Evolutionary conservation across 2,113 vertebrate species (phyloP).

Genomic region (Microtus pennsylvanicus): DNA sequence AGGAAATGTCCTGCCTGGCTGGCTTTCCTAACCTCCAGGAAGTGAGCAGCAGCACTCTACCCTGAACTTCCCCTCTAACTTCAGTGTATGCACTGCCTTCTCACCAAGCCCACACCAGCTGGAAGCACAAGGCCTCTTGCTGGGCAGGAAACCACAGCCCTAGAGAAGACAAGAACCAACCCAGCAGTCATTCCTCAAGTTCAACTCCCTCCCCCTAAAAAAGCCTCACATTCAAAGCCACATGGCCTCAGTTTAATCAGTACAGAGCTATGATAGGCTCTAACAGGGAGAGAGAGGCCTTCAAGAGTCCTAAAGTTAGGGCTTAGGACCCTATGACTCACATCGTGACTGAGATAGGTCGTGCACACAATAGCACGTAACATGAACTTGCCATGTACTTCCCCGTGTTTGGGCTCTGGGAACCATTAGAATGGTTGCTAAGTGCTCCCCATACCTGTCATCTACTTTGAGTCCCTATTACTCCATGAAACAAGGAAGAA

Average conservation of each 20-base stretch:
- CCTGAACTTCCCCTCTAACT: neutral
- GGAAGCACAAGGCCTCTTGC: neutral
- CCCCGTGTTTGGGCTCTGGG: neutral
- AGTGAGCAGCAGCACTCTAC: neutral
- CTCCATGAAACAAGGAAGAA: neutral
- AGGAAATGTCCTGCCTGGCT: neutral
- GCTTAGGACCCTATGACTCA: neutral
- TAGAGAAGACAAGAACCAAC: neutral
- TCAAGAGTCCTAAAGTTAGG: neutral
- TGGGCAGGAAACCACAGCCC: neutral
- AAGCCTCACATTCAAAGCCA: neutral
- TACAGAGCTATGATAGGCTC: neutral
- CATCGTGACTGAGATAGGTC: neutral
- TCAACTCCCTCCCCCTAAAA: neutral
- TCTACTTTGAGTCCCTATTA: neutral
- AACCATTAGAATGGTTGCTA: neutral
- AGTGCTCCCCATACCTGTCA: neutral
- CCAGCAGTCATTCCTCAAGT: neutral
- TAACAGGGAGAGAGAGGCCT: neutral
- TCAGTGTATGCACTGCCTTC: neutral
- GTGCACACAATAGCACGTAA: no score
- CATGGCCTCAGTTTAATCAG: neutral
- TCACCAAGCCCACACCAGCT: neutral
- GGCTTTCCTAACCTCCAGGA: neutral
- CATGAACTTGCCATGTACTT: neutral